Evolutionary conservation across 2,797 vertebrate species (phyloP).

Genomic region (Paramormyrops hopkinsi): DNA sequence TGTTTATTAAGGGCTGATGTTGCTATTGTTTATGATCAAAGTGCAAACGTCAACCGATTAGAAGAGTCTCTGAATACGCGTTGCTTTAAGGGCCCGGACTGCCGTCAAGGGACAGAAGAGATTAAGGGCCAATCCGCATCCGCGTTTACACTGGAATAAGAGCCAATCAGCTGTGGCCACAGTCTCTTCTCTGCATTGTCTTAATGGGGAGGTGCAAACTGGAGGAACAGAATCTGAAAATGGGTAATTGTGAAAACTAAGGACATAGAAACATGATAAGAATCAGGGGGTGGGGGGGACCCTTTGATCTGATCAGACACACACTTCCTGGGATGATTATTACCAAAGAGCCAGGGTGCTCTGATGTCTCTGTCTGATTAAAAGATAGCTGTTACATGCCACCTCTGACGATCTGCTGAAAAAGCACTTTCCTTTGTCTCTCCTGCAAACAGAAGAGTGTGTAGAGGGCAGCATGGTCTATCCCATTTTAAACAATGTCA

Average conservation of each 20-base stretch:
- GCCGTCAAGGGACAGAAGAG: background rate
- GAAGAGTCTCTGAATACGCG: background rate
- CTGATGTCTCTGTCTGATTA: constrained; percentile 3
- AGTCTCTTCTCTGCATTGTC: constrained; percentile 4
- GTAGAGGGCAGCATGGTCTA: background rate
- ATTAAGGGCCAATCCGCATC: constrained; percentile 14
- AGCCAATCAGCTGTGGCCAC: background rate
- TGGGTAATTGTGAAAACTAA: constrained; percentile 17
- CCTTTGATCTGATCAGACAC: constrained; percentile 9
- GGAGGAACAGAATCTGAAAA: background rate
- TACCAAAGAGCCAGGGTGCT: background rate
- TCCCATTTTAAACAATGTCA: background rate
- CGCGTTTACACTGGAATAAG: background rate
- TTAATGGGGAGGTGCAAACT: constrained; percentile 10
- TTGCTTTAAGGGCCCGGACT: background rate
- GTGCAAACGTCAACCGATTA: background rate
- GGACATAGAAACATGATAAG: constrained; percentile 10
- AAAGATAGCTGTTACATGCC: background rate
- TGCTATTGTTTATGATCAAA: background rate
- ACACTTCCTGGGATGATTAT: constrained; percentile 9
- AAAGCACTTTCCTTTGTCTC: background rate
- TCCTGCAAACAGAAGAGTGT: background rate
- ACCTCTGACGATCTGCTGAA: background rate
- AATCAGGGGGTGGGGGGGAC: background rate
- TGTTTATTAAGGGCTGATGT: background rate